Percentiles rank a stretch among this genome's conserved stretches.
These are phyloP conservation scores for Julus scandinavius DNA, from an alignment of 2,888 invertebrate species.

Conservation along the genomic window DNA sequence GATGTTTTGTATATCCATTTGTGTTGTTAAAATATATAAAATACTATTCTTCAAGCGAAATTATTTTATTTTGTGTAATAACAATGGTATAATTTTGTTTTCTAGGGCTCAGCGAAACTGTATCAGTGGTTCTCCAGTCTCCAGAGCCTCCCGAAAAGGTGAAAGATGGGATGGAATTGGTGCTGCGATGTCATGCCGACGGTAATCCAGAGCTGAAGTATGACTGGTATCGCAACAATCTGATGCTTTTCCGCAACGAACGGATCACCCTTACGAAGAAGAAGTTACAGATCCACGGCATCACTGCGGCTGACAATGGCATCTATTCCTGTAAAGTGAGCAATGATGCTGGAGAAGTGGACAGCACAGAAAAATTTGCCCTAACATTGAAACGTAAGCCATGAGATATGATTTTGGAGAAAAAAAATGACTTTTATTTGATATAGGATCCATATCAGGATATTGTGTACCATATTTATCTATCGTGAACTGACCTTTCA, in stretches of 20 bases:
- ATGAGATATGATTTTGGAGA: too few relatives aligned
- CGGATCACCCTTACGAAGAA: slow-evolving; percentile 72
- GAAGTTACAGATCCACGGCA: slow-evolving; percentile 70
- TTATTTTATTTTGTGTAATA: too few relatives aligned
- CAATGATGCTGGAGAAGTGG: slow-evolving; percentile 74
- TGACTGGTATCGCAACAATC: slow-evolving; percentile 76
- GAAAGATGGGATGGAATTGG: slow-evolving; percentile 69
- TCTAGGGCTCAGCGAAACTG: slow-evolving; percentile 73
- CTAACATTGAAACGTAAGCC: slow-evolving; percentile 70
- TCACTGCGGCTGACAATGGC: slow-evolving; percentile 73
- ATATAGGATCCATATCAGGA: too few relatives aligned
- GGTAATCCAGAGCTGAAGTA: slow-evolving; percentile 75
- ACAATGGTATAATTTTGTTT: slow-evolving; percentile 59
- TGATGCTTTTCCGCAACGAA: slow-evolving; percentile 71
- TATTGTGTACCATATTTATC: neutral
- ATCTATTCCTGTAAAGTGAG: slow-evolving; percentile 78
- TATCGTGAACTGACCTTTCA: neutral
- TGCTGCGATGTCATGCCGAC: slow-evolving; percentile 74
- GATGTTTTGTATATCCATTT: too few relatives aligned
- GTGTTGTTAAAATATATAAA: too few relatives aligned
- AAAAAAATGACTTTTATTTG: too few relatives aligned
- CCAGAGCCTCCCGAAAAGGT: slow-evolving; percentile 68
- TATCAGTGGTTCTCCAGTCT: slow-evolving; percentile 70
- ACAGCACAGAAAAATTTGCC: slow-evolving; percentile 70
- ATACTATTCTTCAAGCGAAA: neutral